Evolutionary conservation across 2,888 invertebrate species (phyloP).

Genomic region (Linnaemya vulpina): DNA sequence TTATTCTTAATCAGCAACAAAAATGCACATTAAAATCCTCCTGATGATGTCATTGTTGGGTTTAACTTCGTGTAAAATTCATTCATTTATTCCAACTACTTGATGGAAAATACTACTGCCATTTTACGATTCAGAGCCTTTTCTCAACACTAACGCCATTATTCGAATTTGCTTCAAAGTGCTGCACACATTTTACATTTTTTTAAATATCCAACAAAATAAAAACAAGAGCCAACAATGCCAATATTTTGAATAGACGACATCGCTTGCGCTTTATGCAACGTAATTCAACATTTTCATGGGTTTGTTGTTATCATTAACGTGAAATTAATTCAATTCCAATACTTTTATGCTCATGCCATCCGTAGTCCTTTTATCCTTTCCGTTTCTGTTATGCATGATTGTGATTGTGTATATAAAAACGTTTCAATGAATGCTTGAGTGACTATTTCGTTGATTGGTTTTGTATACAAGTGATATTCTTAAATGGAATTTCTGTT

Average conservation of each 20-base stretch:
- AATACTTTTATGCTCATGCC: constrained; percentile 46
- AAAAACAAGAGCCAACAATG: constrained; percentile 18
- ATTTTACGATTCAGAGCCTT: constrained; percentile 18
- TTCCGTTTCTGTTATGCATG: constrained; percentile 23
- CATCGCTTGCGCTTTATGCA: constrained; percentile 10
- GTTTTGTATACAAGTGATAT: constrained; percentile 14
- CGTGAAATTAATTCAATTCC: constrained; percentile 63
- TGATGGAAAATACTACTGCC: neutral
- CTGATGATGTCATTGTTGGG: constrained; percentile 23
- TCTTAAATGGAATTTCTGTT: constrained; percentile 7
- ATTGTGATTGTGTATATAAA: neutral
- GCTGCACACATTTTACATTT: constrained; percentile 20
- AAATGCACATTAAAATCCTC: neutral
- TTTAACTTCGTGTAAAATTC: constrained; percentile 1
- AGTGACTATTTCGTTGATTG: constrained; percentile 43
- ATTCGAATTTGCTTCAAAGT: neutral
- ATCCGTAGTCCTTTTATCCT: constrained; percentile 36
- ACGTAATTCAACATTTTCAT: constrained; percentile 29
- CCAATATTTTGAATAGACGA: constrained; percentile 36
- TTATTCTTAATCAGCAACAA: neutral
- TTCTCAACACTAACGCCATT: constrained; percentile 17
- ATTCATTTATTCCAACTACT: constrained; percentile 30
- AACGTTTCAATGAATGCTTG: constrained; percentile 47
- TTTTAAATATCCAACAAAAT: constrained; percentile 31
- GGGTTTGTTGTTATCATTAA: constrained; percentile 58